Conservation (phyloP, 2,888 invertebrate species). For the Chrysina gloriosa region DNA sequence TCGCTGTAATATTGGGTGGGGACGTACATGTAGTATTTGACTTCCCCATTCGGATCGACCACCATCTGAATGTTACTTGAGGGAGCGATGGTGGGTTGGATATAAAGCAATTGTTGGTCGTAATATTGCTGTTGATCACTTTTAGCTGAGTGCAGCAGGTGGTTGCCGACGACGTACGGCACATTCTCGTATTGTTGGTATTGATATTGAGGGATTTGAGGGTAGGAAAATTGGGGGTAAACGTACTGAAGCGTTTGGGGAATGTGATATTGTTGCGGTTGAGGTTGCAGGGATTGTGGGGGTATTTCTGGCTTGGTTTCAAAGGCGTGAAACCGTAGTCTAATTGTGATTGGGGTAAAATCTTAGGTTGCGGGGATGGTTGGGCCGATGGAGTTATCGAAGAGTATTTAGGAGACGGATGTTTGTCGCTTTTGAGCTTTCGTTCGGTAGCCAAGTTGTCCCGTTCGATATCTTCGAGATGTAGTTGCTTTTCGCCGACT, state of each 20-base stretch:
- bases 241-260: constrained; percentile 45
- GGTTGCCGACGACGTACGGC: constrained; percentile 59
- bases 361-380: constrained; percentile 37
- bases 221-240: constrained; percentile 39
- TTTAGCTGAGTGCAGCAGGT: constrained; percentile 48
- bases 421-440: constrained; percentile 56
- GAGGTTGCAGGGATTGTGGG: constrained; percentile 44
- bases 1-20: constrained; percentile 48
- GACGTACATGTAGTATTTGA: constrained; percentile 60
- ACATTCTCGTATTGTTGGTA: constrained; percentile 56
- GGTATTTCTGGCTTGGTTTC: constrained; percentile 42
- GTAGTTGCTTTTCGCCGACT: constrained; percentile 72
- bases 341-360: constrained; percentile 40
- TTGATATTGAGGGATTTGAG: constrained; percentile 45
- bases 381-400: constrained; percentile 54
- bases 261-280: constrained; percentile 50
- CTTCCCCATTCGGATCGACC: constrained; percentile 57
- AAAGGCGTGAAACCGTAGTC: constrained; percentile 51
- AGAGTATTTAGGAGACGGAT: constrained; percentile 34
- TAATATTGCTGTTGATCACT: constrained; percentile 56
- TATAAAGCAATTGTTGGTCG: constrained; percentile 57
- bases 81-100: constrained; percentile 54
- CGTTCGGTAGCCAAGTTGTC: constrained; percentile 75
- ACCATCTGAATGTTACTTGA: constrained; percentile 58
- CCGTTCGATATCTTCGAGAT: constrained; percentile 80